Evolutionary conservation across 1,140 invertebrate species (phyloP).

Genomic region (Euura saliciscinereae): DNA sequence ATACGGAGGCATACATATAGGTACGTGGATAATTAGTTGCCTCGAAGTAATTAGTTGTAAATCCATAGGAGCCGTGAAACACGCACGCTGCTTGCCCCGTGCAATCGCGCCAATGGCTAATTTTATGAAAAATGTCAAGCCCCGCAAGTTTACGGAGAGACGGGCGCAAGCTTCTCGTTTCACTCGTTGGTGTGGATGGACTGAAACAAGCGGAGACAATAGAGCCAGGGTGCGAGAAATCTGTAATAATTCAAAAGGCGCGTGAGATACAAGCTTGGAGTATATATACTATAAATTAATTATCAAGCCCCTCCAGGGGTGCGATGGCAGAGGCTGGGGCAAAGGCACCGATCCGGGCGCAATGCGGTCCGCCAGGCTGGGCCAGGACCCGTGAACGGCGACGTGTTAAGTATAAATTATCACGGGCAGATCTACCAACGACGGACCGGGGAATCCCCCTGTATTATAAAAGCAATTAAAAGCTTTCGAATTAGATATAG

Average conservation of each 20-base stretch:
- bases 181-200: not conserved
- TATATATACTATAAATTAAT: not conserved
- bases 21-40: too few species aligned
- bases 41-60: too few species aligned
- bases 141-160: not conserved
- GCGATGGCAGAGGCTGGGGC: not conserved
- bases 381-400: not conserved
- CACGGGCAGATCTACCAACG: not conserved
- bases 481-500: slow-evolving; percentile 55
- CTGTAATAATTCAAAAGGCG: too few species aligned
- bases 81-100: not conserved
- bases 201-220: not conserved
- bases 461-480: slow-evolving; percentile 62
- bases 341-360: not conserved
- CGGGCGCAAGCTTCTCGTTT: not conserved
- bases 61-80: not conserved
- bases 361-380: not conserved
- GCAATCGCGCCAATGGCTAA: too few species aligned
- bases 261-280: too few species aligned
- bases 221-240: not conserved
- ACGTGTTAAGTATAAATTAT: slow-evolving; percentile 7
- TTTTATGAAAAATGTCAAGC: too few species aligned
- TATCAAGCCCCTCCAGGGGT: not conserved
- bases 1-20: too few species aligned
- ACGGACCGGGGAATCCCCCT: not conserved